phyloP scores from a whole-genome alignment of 1,140 invertebrate species.

The Zaprionus kolodkinae region DNA sequence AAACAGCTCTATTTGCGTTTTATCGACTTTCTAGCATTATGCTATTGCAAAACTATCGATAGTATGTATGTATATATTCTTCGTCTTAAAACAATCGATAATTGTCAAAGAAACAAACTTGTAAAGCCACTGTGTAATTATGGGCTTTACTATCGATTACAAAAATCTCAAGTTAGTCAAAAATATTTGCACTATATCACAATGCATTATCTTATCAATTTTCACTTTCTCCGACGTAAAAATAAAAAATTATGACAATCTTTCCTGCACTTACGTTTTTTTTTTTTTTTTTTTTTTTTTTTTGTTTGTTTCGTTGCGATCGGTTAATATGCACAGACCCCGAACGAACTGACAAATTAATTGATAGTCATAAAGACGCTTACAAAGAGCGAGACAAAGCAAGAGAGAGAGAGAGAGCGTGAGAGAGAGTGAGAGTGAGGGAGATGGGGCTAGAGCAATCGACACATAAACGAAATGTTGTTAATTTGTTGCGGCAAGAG shows the following conservation, averaged over 20 bases:
- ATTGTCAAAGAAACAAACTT: no score
- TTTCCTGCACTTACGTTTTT: neutral
- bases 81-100: no score
- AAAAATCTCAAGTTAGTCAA: no score
- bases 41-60: no score
- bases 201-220: no score
- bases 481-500: constrained; percentile 36
- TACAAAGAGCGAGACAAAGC: neutral
- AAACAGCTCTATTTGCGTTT: neutral
- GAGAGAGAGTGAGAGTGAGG: neutral
- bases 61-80: neutral
- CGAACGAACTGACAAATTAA: constrained; percentile 34
- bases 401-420: neutral
- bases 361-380: constrained; percentile 21
- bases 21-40: neutral
- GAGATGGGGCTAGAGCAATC: neutral
- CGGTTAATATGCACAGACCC: constrained; percentile 12
- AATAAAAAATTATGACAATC: neutral
- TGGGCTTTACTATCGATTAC: no score
- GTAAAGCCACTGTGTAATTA: no score
- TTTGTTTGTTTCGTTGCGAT: constrained; percentile 6
- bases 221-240: no score
- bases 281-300: neutral
- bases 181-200: no score
- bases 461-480: constrained; percentile 33